Evolutionary conservation across 2,888 invertebrate genomes (phyloP).

Genomic region (Colletes collaris): DNA sequence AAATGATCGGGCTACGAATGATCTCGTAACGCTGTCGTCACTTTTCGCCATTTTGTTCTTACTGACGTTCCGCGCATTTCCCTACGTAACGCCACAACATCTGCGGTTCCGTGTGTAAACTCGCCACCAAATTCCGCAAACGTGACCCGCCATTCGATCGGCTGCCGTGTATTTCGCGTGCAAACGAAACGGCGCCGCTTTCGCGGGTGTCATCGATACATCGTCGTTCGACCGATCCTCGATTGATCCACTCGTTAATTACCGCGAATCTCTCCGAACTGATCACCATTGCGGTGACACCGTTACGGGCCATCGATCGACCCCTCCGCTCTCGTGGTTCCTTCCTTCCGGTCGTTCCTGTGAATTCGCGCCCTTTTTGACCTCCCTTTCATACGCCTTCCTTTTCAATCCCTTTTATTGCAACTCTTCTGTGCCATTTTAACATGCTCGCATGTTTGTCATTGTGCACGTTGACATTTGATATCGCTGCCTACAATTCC

Average conservation of each 20-base stretch:
- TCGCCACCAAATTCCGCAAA: slow-evolving; percentile 57
- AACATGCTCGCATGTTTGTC: background rate
- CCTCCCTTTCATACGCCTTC: background rate
- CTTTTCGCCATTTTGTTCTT: background rate
- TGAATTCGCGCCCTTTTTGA: background rate
- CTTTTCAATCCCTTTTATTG: background rate
- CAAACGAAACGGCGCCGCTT: slow-evolving; percentile 67
- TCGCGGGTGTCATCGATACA: slow-evolving; percentile 69
- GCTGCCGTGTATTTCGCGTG: slow-evolving; percentile 52
- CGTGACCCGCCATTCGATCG: slow-evolving; percentile 33
- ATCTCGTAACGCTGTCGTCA: background rate
- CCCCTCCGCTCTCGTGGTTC: slow-evolving; percentile 35
- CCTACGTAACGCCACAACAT: slow-evolving; percentile 43
- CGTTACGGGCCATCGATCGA: slow-evolving; percentile 63
- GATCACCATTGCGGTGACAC: slow-evolving; percentile 60
- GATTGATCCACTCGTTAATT: slow-evolving; percentile 73
- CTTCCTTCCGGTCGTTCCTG: slow-evolving; percentile 38
- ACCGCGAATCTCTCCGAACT: slow-evolving; percentile 68
- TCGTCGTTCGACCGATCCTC: slow-evolving; percentile 55
- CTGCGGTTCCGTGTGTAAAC: slow-evolving; percentile 64
- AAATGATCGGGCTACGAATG: background rate
- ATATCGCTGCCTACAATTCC: background rate
- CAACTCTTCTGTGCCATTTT: background rate
- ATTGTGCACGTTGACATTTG: background rate
- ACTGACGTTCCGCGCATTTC: slow-evolving; percentile 13